These are phyloP conservation scores for Sorex araneus DNA, from an alignment of 2,113 vertebrate genomes.

Conservation along the genomic window DNA sequence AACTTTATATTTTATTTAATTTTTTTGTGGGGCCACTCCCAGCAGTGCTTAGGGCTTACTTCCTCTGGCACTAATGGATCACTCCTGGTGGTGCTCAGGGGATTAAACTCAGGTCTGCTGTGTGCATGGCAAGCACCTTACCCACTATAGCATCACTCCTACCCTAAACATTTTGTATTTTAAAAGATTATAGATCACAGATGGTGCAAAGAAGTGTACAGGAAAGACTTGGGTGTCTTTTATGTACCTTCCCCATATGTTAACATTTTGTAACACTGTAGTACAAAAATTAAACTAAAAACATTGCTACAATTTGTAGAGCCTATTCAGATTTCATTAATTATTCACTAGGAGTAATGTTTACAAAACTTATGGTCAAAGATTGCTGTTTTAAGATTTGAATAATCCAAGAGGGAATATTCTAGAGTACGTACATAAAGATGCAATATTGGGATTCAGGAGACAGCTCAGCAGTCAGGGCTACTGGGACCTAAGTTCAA, in stretches of 20 bases:
- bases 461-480: no score
- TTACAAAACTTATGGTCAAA: neutral
- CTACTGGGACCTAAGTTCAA: no score
- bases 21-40: no score
- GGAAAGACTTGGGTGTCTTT: neutral
- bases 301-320: neutral
- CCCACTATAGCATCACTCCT: no score
- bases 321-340: neutral
- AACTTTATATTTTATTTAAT: no score
- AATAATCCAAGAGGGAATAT: neutral
- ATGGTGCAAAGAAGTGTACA: constrained; percentile 3
- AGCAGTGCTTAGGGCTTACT: no score
- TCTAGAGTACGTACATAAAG: neutral
- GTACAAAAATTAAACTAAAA: neutral
- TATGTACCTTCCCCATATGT: neutral
- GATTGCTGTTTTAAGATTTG: constrained; percentile 1
- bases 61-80: no score
- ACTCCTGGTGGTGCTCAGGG: no score
- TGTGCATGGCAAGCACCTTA: no score
- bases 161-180: neutral
- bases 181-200: constrained; percentile 36
- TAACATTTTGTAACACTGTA: neutral
- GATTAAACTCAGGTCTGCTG: no score
- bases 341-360: constrained; percentile 37
- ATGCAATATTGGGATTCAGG: neutral